These are phyloP conservation scores for Gambusia holbrooki DNA, from an alignment of 2,113 vertebrate species.

Conservation along the genomic window DNA sequence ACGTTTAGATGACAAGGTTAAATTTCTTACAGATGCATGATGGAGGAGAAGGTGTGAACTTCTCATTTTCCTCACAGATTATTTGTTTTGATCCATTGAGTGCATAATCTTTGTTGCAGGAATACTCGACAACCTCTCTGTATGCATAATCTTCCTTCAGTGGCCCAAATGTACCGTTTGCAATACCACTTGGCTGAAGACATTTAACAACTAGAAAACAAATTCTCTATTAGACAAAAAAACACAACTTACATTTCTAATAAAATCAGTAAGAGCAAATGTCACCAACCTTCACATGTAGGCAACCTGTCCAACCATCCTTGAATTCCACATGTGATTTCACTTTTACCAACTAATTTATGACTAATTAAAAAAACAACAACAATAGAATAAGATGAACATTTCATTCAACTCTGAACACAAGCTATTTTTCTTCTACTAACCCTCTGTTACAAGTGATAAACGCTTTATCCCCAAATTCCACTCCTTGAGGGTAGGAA, in stretches of 20 bases:
- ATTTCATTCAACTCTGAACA: neutral
- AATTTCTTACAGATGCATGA: conserved; percentile 62
- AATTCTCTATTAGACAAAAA: conserved; percentile 6
- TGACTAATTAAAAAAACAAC: neutral
- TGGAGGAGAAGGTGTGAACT: conserved; percentile 50
- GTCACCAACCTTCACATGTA: conserved; percentile 64
- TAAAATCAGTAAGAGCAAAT: neutral
- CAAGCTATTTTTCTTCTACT: neutral
- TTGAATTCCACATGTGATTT: fast-evolving
- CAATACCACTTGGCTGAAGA: fast-evolving
- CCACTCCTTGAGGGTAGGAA: neutral
- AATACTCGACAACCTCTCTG: neutral
- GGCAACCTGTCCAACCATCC: conserved; percentile 47
- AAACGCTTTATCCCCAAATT: neutral
- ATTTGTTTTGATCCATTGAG: neutral
- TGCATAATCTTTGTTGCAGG: neutral
- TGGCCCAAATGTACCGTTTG: fast-evolving
- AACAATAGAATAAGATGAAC: neutral
- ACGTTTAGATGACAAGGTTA: neutral
- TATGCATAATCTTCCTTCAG: fast-evolving
- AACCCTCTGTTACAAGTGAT: neutral
- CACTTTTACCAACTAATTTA: neutral
- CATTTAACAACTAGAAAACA: conserved; percentile 59
- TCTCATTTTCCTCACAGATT: conserved; percentile 25
- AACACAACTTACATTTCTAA: neutral